Percentiles rank a stretch among this genome's conserved stretches.
These are phyloP conservation scores for Petrolisthes manimaculis DNA, from an alignment of 2,888 invertebrate species.

Conservation along the genomic window DNA sequence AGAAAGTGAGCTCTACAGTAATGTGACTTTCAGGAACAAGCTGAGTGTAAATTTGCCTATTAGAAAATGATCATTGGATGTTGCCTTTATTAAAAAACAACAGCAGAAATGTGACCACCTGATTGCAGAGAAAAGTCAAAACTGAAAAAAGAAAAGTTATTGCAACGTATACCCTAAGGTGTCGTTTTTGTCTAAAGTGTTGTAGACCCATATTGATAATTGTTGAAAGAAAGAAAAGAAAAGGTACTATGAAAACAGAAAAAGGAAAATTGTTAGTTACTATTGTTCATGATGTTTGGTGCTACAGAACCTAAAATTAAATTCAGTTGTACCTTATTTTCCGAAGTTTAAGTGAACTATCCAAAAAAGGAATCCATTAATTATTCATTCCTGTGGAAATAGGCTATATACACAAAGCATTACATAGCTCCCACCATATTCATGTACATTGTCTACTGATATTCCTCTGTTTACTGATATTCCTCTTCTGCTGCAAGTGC, in stretches of 20 bases:
- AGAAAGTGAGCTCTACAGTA: slow-evolving; percentile 52
- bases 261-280: slow-evolving; percentile 41
- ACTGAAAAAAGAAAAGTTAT: slow-evolving; percentile 42
- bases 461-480: slow-evolving; percentile 53
- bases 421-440: slow-evolving; percentile 53
- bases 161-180: slow-evolving; percentile 30
- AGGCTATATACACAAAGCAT: slow-evolving; percentile 57
- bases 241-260: slow-evolving; percentile 27
- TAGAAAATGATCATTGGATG: slow-evolving; percentile 40
- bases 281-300: slow-evolving; percentile 54
- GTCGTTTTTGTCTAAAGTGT: slow-evolving; percentile 28
- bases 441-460: slow-evolving; percentile 56
- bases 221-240: slow-evolving; percentile 32
- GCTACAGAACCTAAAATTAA: slow-evolving; percentile 56
- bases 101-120: slow-evolving; percentile 34
- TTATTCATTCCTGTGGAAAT: slow-evolving; percentile 52
- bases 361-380: slow-evolving; percentile 48
- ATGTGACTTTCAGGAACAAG: slow-evolving; percentile 40
- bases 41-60: slow-evolving; percentile 50
- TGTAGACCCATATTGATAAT: slow-evolving; percentile 25
- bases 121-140: slow-evolving; percentile 12
- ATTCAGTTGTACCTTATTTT: slow-evolving; percentile 51
- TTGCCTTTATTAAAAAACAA: slow-evolving; percentile 40
- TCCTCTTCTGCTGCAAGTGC: slow-evolving; percentile 57
- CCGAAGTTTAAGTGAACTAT: slow-evolving; percentile 48